These are phyloP conservation scores for Prietella phreatophila DNA, from an alignment of 2,113 vertebrate species.

Conservation along the genomic window DNA sequence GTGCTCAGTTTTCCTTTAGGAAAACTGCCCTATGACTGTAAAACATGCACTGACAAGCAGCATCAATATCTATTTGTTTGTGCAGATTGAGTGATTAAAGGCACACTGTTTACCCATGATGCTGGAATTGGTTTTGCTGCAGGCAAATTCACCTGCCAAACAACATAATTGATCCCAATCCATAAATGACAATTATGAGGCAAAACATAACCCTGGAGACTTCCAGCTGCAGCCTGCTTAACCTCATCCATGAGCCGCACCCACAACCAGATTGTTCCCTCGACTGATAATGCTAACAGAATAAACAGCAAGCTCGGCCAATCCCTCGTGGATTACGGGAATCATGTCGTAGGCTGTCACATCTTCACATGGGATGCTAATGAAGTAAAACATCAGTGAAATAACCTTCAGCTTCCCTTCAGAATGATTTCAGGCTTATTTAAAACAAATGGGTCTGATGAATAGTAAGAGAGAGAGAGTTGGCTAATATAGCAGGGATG, in stretches of 20 bases:
- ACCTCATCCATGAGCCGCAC: conserved; percentile 21
- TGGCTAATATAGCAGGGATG: conserved; percentile 54
- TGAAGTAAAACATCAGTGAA: conserved; percentile 45
- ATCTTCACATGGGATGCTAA: conserved; percentile 20
- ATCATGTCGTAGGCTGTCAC: conserved; percentile 15
- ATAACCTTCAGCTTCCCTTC: conserved; percentile 62
- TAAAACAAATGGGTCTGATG: conserved; percentile 64
- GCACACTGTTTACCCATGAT: conserved; percentile 54
- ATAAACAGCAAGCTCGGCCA: conserved; percentile 35
- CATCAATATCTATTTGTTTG: conserved; percentile 63
- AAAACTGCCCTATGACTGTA: conserved; percentile 21
- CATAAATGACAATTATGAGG: conserved; percentile 45
- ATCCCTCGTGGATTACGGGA: conserved; percentile 28
- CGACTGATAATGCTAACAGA: conserved; percentile 33
- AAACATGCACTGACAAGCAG: conserved; percentile 54
- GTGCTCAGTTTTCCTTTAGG: background rate
- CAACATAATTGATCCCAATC: conserved; percentile 46
- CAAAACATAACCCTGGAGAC: conserved; percentile 45
- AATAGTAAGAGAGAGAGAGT: conserved; percentile 53
- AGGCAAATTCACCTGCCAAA: conserved; percentile 42
- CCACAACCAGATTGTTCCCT: conserved; percentile 24
- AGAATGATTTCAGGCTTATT: conserved; percentile 59
- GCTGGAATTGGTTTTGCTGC: conserved; percentile 56
- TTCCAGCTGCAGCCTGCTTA: conserved; percentile 44
- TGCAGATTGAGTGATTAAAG: conserved; percentile 53